These are phyloP conservation scores for Thera britannica DNA, from an alignment of 2,888 invertebrate genomes.

Conservation along the genomic window DNA sequence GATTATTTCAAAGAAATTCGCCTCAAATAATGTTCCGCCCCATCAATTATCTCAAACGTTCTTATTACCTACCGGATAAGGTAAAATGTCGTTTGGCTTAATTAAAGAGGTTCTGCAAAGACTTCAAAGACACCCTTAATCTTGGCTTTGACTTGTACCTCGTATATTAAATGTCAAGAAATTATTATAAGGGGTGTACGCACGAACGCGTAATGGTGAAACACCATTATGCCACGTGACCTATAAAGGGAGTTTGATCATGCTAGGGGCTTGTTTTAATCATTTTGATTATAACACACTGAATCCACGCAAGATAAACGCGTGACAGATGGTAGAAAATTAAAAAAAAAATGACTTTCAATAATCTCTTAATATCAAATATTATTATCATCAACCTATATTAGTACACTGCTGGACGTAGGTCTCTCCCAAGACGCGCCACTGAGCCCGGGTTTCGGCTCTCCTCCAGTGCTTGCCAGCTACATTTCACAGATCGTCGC, in stretches of 20 bases:
- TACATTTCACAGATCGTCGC: too few species aligned
- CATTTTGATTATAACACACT: background rate
- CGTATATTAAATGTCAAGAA: slow-evolving; percentile 43
- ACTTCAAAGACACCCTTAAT: slow-evolving; percentile 41
- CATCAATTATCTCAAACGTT: slow-evolving; percentile 19
- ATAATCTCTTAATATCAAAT: too few species aligned
- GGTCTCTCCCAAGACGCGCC: too few species aligned
- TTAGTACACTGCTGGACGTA: too few species aligned
- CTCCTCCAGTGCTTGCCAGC: too few species aligned
- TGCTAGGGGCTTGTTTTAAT: slow-evolving; percentile 21
- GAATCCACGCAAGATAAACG: too few species aligned
- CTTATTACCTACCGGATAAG: slow-evolving; percentile 35
- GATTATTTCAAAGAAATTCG: slow-evolving; percentile 29
- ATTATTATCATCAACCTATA: too few species aligned
- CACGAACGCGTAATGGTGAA: slow-evolving; percentile 39
- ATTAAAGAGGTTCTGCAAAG: slow-evolving; percentile 34
- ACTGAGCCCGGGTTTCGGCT: too few species aligned
- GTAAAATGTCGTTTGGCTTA: slow-evolving; percentile 34
- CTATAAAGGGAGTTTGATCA: slow-evolving; percentile 17
- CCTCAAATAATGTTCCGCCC: slow-evolving; percentile 6
- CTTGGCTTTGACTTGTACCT: slow-evolving; percentile 39
- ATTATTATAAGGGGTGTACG: slow-evolving; percentile 41
- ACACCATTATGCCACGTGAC: slow-evolving; percentile 38
- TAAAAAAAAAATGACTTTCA: too few species aligned
- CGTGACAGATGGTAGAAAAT: too few species aligned